Evolutionary conservation across 2,888 invertebrate genomes (phyloP), one percentile per base, ranked within the genome.

Genomic region (Orchesella flavescens): DNA sequence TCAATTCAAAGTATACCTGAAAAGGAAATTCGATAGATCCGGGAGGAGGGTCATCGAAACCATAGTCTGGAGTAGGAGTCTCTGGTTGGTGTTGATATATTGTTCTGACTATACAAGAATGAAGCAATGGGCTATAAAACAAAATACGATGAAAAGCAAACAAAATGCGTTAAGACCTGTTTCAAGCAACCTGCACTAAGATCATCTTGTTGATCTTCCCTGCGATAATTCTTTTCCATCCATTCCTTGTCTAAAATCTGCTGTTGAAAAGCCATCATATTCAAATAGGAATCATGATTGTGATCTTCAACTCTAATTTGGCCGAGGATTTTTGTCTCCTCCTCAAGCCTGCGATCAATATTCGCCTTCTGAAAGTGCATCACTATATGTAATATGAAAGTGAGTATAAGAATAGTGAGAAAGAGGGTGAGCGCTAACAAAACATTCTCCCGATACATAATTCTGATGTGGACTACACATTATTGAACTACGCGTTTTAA

Each of bases 371-470:
- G 83, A 63, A 83, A 43, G 53, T 55, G 76, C 0, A 66, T 59
- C 7, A 72, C 72, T 72, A 83, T 19, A 4, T 76, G 5, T 43
- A 83, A 76, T 43, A 83, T 71, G 46, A 24, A 83, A 17, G 83
- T 76, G 24, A 83, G 23, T 13, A 66, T 19, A 4, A 83, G 72
- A 53, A 83, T 44, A 0, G 77, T 83, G 19, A 83, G 19, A 7
- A 83, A 44, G 24, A 83, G 57, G 3, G 83, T 77, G 1, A 83
- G 66, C 12, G 83, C 83, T n/a, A 83, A 76, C 23, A 83, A 34
- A 4, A 83, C 83, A 66, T 83, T 83, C 65, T 83, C 83, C 23
- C 83, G 76, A 72, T 72, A 83, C 83, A 83, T 83, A 23, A 23
- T 46, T 66, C 46, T 24, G 23, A 65, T 3, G 9, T 2, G 15